Conservation (phyloP, 2,888 invertebrate genomes). For the Drosophila barbarae region DNA sequence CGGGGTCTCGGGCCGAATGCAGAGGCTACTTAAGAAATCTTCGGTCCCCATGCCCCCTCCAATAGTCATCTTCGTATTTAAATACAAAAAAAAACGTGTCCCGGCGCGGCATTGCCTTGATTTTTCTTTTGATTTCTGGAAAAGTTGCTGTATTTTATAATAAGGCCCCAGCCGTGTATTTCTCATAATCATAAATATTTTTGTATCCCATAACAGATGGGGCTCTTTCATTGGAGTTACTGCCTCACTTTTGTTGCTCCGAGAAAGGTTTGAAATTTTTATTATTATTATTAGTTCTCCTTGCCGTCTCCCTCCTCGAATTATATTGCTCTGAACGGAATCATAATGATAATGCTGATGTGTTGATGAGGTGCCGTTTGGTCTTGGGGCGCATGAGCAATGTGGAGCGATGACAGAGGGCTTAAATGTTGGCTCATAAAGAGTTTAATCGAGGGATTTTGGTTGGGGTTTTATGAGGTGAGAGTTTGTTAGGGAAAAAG, state of each 20-base stretch:
- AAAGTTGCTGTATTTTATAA: slow-evolving; percentile 73
- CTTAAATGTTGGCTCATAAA: slow-evolving; percentile 50
- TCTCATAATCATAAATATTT: slow-evolving; percentile 75
- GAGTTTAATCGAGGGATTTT: slow-evolving; percentile 31
- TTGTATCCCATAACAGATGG: slow-evolving; percentile 51
- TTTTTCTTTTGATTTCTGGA: slow-evolving; percentile 72
- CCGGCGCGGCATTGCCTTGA: slow-evolving; percentile 55
- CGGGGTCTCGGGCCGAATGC: slow-evolving; percentile 32
- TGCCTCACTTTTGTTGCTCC: slow-evolving; percentile 32
- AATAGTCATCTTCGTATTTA: slow-evolving; percentile 48
- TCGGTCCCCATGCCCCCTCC: slow-evolving; percentile 29
- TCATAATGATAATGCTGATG: slow-evolving; percentile 70
- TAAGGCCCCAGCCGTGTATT: slow-evolving; percentile 69
- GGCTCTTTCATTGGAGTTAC: slow-evolving; percentile 29
- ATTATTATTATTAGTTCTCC: slow-evolving; percentile 59
- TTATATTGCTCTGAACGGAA: slow-evolving; percentile 47
- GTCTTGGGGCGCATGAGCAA: slow-evolving; percentile 49
- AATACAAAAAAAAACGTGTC: slow-evolving; percentile 53
- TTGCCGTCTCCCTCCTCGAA: slow-evolving; percentile 14
- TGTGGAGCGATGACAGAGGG: slow-evolving; percentile 50
- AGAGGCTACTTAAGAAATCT: slow-evolving; percentile 59
- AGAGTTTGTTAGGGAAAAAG: slow-evolving; percentile 6
- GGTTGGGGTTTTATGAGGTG: slow-evolving; percentile 7
- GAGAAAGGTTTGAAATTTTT: slow-evolving; percentile 59
- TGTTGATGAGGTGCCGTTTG: slow-evolving; percentile 73